Evolutionary conservation across 2,888 invertebrate species (phyloP).

Genomic region (Drosophila antonietae): DNA sequence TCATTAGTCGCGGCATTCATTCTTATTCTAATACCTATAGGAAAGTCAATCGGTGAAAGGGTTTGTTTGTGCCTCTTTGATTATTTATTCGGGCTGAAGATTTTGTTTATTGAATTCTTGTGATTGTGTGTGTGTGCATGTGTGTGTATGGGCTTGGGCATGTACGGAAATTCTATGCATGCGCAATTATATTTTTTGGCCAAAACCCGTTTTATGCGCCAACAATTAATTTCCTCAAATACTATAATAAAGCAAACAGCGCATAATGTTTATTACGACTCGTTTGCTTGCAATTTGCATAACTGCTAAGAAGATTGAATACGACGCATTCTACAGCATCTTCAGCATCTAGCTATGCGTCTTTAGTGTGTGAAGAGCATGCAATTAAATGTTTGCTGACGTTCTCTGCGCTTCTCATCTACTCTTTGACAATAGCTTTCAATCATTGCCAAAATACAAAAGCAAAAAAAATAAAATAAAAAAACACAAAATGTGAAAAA

Average conservation of each 20-base stretch:
- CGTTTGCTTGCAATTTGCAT: slow-evolving; percentile 71
- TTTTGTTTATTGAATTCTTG: slow-evolving; percentile 3
- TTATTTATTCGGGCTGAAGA: slow-evolving; percentile 6
- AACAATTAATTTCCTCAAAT: slow-evolving; percentile 68
- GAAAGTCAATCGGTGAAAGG: slow-evolving; percentile 73
- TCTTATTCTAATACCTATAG: slow-evolving; percentile 71
- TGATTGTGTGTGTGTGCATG: background rate
- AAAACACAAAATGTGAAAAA: background rate
- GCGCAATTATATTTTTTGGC: slow-evolving; percentile 54
- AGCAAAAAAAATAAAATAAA: background rate
- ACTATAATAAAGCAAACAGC: slow-evolving; percentile 53
- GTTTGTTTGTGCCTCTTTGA: background rate
- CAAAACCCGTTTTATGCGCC: slow-evolving; percentile 54
- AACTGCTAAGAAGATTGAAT: slow-evolving; percentile 44
- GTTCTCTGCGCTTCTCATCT: slow-evolving; percentile 45
- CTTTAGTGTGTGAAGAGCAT: slow-evolving; percentile 54
- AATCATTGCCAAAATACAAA: slow-evolving; percentile 57
- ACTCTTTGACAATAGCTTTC: slow-evolving; percentile 59
- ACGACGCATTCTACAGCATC: slow-evolving; percentile 21
- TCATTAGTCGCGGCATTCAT: slow-evolving; percentile 63
- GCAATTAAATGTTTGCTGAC: slow-evolving; percentile 66
- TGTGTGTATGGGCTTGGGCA: background rate
- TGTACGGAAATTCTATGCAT: slow-evolving; percentile 57
- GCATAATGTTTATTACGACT: slow-evolving; percentile 67
- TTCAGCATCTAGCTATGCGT: slow-evolving; percentile 7